Percentiles rank a stretch among this genome's conserved stretches.
Conservation (phyloP, 2,113 vertebrate species). For the Asarcornis scutulata region DNA sequence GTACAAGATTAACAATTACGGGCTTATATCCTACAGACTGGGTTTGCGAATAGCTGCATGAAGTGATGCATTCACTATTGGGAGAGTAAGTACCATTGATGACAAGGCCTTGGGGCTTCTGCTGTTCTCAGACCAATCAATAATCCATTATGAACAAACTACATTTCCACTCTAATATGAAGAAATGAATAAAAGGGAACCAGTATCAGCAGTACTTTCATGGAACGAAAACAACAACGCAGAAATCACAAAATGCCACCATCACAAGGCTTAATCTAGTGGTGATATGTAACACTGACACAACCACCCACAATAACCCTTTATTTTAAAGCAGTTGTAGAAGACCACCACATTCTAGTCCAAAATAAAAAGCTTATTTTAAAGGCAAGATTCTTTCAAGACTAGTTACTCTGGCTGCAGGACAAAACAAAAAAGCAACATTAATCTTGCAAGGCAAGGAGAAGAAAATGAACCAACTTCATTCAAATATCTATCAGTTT, state of each 20-base stretch:
- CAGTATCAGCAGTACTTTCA: conserved; percentile 74
- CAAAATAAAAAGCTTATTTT: not conserved
- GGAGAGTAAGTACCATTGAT: conserved; percentile 77
- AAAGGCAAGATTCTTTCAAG: not conserved
- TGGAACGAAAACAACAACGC: not conserved
- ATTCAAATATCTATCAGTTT: not conserved
- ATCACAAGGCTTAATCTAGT: conserved; percentile 10
- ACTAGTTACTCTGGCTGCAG: not conserved
- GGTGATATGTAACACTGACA: not conserved
- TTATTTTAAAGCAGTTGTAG: not conserved
- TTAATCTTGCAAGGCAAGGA: not conserved
- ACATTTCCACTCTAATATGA: conserved; percentile 80
- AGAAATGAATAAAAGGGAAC: conserved; percentile 78
- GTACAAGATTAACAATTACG: conserved; percentile 72
- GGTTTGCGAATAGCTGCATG: conserved; percentile 79
- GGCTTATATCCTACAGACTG: conserved; percentile 74
- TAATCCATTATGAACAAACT: conserved; percentile 93
- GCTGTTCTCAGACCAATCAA: conserved; percentile 88
- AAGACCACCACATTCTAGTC: not conserved
- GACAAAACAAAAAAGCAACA: not conserved
- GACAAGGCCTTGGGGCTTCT: conserved; percentile 84
- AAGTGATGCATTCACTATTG: conserved; percentile 88
- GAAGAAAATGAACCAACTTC: not conserved
- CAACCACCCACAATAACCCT: conserved; percentile 16
- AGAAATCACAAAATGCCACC: conserved; percentile 47